Evolutionary conservation across 2,797 vertebrate species (phyloP).

Genomic region (Rhabdomys pumilio): DNA sequence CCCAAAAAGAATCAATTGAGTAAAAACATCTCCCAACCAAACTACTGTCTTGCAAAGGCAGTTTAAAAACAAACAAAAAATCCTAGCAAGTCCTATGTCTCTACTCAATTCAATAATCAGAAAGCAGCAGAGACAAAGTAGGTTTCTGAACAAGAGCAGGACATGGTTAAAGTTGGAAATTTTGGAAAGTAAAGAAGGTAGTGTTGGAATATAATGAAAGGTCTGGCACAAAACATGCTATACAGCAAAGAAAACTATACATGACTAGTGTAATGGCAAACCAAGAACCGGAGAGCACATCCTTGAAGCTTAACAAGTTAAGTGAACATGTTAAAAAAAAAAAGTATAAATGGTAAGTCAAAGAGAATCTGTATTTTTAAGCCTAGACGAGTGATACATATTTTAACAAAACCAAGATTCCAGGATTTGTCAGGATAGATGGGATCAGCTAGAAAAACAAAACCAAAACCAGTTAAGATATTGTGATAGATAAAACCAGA

Average conservation of each 20-base stretch:
- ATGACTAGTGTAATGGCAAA: not conserved
- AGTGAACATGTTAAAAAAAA: not conserved
- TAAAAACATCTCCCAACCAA: conserved; percentile 27
- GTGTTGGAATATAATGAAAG: not conserved
- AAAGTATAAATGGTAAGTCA: not conserved
- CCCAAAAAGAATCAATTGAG: not conserved
- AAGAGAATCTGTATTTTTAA: not conserved
- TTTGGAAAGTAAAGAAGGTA: not conserved
- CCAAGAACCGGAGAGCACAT: not conserved
- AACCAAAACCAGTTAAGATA: not conserved
- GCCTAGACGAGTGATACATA: not conserved
- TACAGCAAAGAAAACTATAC: not conserved
- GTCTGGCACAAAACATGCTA: not conserved
- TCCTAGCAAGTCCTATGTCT: not conserved
- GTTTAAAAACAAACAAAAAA: not conserved
- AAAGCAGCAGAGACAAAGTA: not conserved
- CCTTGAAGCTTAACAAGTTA: not conserved
- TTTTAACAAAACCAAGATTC: conserved; percentile 13
- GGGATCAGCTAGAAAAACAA: not conserved
- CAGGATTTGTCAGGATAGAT: not conserved
- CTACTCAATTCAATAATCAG: not conserved
- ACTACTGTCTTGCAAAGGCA: not conserved
- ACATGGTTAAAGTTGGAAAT: not conserved
- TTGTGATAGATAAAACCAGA: not conserved
- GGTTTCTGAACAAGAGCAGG: not conserved